Evolutionary conservation across 2,888 invertebrate genomes (phyloP).

Genomic region (Papilio gigon): DNA sequence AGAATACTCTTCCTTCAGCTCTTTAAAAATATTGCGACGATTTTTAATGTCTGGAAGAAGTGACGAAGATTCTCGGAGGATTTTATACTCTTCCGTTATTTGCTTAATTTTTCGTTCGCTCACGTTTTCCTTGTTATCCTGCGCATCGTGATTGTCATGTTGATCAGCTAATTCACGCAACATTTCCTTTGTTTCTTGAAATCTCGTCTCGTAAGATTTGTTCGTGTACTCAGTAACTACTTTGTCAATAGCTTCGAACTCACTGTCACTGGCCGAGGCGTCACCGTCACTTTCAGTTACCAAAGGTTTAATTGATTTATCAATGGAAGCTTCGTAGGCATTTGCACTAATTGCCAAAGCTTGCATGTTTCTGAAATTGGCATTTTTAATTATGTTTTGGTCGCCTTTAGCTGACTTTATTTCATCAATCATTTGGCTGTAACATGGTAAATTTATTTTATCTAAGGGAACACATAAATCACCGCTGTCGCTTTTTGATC

Average conservation of each 20-base stretch:
- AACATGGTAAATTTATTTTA: constrained; percentile 60
- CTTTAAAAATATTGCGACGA: constrained; percentile 59
- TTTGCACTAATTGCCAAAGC: constrained; percentile 61
- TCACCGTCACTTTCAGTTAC: constrained; percentile 43
- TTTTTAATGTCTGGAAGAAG: constrained; percentile 58
- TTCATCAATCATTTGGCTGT: constrained; percentile 61
- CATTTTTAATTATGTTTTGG: constrained; percentile 57
- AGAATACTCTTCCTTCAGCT: constrained; percentile 65
- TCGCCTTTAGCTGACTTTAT: constrained; percentile 62
- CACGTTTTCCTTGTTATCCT: constrained; percentile 38
- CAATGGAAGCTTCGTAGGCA: constrained; percentile 54
- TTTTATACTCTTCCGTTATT: constrained; percentile 51
- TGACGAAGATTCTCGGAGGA: constrained; percentile 66
- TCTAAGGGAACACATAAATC: constrained; percentile 62
- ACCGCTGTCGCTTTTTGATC: constrained; percentile 51
- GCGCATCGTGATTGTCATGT: constrained; percentile 57
- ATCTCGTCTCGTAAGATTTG: constrained; percentile 74
- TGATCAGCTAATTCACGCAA: constrained; percentile 66
- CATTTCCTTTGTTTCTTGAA: constrained; percentile 74
- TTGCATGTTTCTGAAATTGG: constrained; percentile 70
- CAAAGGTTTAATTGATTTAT: constrained; percentile 37
- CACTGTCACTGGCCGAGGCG: constrained; percentile 56
- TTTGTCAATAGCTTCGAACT: constrained; percentile 70
- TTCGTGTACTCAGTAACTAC: constrained; percentile 69
- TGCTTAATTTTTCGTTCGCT: constrained; percentile 41